These are phyloP conservation scores for Euplexia lucipara DNA, from an alignment of 2,888 invertebrate genomes.

Conservation along the genomic window DNA sequence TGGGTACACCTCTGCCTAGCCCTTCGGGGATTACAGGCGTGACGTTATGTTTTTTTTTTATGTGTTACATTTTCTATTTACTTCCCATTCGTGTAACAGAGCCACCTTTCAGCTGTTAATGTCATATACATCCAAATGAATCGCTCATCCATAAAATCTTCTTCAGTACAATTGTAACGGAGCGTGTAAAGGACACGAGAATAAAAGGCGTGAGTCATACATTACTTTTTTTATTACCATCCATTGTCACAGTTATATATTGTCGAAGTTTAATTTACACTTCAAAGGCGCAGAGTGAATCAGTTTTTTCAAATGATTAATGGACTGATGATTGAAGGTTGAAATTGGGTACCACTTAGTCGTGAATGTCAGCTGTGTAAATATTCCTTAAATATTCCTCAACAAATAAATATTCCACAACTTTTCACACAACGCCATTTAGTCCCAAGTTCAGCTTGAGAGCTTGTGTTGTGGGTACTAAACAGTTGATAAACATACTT, in stretches of 20 bases:
- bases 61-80: not conserved
- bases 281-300: slow-evolving; percentile 31
- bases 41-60: too few species aligned
- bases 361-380: too few species aligned
- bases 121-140: slow-evolving; percentile 17
- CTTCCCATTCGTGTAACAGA: not conserved
- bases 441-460: too few species aligned
- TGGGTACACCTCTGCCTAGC: too few species aligned
- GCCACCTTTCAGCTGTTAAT: slow-evolving; percentile 7
- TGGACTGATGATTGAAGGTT: too few species aligned
- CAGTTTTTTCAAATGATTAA: slow-evolving; percentile 6
- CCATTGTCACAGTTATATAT: slow-evolving; percentile 47
- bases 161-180: slow-evolving; percentile 16
- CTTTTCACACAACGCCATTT: too few species aligned
- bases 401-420: too few species aligned
- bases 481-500: too few species aligned
- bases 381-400: too few species aligned
- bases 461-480: too few species aligned
- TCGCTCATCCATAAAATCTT: slow-evolving; percentile 22
- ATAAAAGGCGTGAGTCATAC: slow-evolving; percentile 18
- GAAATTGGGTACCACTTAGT: too few species aligned
- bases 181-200: slow-evolving; percentile 16
- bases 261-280: slow-evolving; percentile 39
- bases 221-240: slow-evolving; percentile 36
- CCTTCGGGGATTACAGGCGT: too few species aligned